These are phyloP conservation scores for Lysandra coridon DNA, from an alignment of 2,888 invertebrate genomes.

Conservation along the genomic window DNA sequence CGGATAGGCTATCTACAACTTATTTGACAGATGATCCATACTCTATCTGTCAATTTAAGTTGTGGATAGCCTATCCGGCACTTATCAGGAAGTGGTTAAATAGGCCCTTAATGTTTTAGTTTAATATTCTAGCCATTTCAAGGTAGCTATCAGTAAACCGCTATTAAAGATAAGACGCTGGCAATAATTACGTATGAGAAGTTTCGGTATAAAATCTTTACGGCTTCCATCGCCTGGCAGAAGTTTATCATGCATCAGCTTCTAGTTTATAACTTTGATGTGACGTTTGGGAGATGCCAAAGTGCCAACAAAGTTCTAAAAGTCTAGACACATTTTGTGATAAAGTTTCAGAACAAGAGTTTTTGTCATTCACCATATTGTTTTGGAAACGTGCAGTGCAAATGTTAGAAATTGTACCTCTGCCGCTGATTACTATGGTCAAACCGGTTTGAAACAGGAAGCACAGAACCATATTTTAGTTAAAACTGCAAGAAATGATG, in stretches of 20 bases:
- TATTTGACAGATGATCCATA: too few species aligned
- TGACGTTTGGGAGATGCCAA: background rate
- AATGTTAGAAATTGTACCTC: too few species aligned
- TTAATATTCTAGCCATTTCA: background rate
- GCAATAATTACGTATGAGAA: constrained; percentile 6
- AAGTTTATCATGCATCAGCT: constrained; percentile 1
- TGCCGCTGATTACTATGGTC: too few species aligned
- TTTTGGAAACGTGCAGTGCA: background rate
- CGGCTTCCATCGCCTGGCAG: background rate
- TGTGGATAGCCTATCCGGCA: too few species aligned
- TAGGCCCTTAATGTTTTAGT: background rate
- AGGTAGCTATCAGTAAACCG: background rate
- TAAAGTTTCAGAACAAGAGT: background rate
- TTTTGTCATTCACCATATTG: background rate
- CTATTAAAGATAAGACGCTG: background rate
- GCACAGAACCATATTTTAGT: too few species aligned
- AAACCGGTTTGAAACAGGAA: too few species aligned
- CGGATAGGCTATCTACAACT: too few species aligned
- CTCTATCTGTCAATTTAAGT: too few species aligned
- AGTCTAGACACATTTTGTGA: background rate
- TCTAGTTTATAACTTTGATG: background rate
- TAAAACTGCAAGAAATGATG: too few species aligned
- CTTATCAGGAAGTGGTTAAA: too few species aligned
- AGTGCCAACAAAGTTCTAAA: constrained; percentile 4
- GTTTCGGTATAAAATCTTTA: constrained; percentile 1